These are phyloP conservation scores for Iselma pallidipennis DNA, from an alignment of 2,888 invertebrate genomes.

Conservation along the genomic window DNA sequence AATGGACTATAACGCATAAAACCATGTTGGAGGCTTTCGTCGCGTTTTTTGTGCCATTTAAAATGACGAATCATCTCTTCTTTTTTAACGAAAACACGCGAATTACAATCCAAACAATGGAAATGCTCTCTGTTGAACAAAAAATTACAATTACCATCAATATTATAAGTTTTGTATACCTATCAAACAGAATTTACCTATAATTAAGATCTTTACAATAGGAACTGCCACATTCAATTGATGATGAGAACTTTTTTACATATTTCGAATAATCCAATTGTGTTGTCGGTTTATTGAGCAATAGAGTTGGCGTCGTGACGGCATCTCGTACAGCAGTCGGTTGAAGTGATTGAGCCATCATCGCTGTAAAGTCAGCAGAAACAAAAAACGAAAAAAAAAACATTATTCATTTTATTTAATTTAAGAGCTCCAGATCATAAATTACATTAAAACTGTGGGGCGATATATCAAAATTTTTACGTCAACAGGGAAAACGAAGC, in stretches of 20 bases:
- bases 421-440: no score
- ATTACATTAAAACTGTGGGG: no score
- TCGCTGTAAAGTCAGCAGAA: no score
- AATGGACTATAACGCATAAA: constrained; percentile 90
- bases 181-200: constrained; percentile 50
- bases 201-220: constrained; percentile 89
- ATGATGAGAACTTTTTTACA: constrained; percentile 81
- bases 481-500: no score
- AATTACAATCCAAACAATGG: constrained; percentile 81
- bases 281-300: constrained; percentile 65
- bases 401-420: no score
- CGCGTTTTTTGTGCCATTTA: constrained; percentile 99
- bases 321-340: constrained; percentile 54
- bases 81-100: constrained; percentile 92
- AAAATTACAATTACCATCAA: not conserved
- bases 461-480: no score
- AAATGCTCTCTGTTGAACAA: constrained; percentile 78
- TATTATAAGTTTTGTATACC: not conserved
- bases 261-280: constrained; percentile 87
- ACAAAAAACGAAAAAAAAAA: no score
- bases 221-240: constrained; percentile 80
- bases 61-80: constrained; percentile 99
- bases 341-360: constrained; percentile 60
- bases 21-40: constrained; percentile 94
- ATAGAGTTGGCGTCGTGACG: constrained; percentile 59